Percentiles rank a stretch among this genome's conserved stretches.
These are phyloP conservation scores for Micropoecilia bifurca DNA, from an alignment of 2,797 vertebrate genomes.

Conservation along the genomic window DNA sequence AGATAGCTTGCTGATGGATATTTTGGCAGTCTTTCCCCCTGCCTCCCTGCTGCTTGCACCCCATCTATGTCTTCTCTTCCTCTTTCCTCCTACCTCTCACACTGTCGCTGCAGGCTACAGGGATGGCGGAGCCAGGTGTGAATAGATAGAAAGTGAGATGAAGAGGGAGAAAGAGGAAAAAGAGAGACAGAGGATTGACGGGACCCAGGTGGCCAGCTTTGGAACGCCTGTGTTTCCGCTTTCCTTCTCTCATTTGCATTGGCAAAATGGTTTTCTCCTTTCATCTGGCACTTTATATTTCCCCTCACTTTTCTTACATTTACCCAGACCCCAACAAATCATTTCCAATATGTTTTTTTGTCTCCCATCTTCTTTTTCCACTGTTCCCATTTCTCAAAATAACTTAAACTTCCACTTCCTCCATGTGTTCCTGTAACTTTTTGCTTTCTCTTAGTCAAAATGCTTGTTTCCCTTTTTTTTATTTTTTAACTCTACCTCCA, in stretches of 20 bases:
- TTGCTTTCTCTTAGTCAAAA: slow-evolving; percentile 40
- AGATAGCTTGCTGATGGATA: slow-evolving; percentile 57
- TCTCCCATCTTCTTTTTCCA: neutral
- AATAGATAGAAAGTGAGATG: slow-evolving; percentile 39
- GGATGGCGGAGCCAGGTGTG: slow-evolving; percentile 60
- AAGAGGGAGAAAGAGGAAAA: slow-evolving; percentile 20
- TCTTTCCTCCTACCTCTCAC: slow-evolving; percentile 26
- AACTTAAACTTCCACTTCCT: slow-evolving; percentile 37
- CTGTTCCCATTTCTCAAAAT: slow-evolving; percentile 36
- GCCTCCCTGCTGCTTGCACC: slow-evolving; percentile 50
- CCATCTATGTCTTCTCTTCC: slow-evolving; percentile 33
- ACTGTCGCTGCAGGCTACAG: slow-evolving; percentile 47
- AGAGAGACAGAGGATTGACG: slow-evolving; percentile 49
- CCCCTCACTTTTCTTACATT: slow-evolving; percentile 36
- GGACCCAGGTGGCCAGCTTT: slow-evolving; percentile 68
- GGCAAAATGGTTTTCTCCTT: slow-evolving; percentile 57
- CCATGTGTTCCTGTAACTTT: slow-evolving; percentile 30
- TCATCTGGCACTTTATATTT: slow-evolving; percentile 48
- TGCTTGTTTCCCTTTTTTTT: slow-evolving; percentile 10
- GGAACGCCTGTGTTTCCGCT: slow-evolving; percentile 44
- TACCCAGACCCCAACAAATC: slow-evolving; percentile 33
- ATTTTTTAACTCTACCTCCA: slow-evolving; percentile 22
- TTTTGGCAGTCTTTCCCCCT: slow-evolving; percentile 50
- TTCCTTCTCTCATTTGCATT: slow-evolving; percentile 65
- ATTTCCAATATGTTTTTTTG: slow-evolving; percentile 47